Conservation (phyloP, 2,888 invertebrate species). For the Habrosyne pyritoides region DNA sequence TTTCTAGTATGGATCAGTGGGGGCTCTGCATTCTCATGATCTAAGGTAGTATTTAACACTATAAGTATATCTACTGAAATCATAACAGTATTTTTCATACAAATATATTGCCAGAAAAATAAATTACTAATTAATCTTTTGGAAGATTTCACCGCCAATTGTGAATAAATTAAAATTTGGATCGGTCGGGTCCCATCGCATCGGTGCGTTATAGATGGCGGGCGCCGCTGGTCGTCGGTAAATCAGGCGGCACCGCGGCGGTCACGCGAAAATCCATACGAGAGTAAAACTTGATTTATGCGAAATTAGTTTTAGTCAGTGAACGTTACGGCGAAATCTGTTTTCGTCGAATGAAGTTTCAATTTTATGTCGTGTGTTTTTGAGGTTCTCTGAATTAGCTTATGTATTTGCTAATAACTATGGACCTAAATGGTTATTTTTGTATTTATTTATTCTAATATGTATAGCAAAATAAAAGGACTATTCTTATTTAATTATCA, state of each 20-base stretch:
- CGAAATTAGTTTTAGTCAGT: slow-evolving; percentile 49
- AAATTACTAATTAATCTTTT: background rate
- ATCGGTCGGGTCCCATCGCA: background rate
- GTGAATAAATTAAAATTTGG: slow-evolving; percentile 3
- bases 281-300: slow-evolving; percentile 52
- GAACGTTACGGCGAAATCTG: slow-evolving; percentile 40
- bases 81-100: too few species aligned
- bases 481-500: too few species aligned
- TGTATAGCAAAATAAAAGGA: too few species aligned
- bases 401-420: too few species aligned
- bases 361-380: slow-evolving; percentile 3
- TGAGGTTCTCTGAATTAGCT: too few species aligned
- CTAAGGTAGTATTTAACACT: too few species aligned
- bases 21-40: too few species aligned
- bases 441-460: too few species aligned
- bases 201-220: background rate
- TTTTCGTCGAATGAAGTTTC: slow-evolving; percentile 33
- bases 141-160: background rate
- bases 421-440: too few species aligned
- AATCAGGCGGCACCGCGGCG: slow-evolving; percentile 28
- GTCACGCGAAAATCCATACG: slow-evolving; percentile 49
- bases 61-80: too few species aligned
- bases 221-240: slow-evolving; percentile 13
- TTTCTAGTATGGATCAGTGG: too few species aligned
- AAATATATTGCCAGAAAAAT: background rate